Percentiles rank a stretch among this genome's conserved stretches.
Evolutionary conservation across 2,797 vertebrate species (phyloP).

Genomic region (Alouatta caraya): DNA sequence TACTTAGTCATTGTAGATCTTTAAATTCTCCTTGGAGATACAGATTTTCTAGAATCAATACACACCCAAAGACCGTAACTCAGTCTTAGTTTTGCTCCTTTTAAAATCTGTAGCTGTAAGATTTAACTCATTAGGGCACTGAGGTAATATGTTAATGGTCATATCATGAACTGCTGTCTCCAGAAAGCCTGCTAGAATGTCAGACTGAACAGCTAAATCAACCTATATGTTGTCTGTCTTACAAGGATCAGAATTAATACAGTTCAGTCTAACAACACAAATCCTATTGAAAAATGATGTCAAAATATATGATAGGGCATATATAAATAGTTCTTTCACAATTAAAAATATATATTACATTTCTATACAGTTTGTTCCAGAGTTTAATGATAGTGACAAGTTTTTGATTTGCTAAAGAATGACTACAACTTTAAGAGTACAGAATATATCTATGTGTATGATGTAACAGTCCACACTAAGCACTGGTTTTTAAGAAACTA

Average conservation of each 20-base stretch:
- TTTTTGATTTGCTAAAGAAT: slow-evolving; percentile 58
- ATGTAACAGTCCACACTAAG: background rate
- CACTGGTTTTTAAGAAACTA: background rate
- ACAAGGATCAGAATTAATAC: background rate
- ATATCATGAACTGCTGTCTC: background rate
- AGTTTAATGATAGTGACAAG: background rate
- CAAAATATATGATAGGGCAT: background rate
- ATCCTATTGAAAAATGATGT: background rate
- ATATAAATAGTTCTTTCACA: background rate
- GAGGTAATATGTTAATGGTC: background rate
- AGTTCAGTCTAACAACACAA: background rate
- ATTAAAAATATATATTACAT: slow-evolving; percentile 59
- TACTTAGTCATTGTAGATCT: slow-evolving; percentile 54
- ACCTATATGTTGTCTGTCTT: background rate
- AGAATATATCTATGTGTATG: background rate
- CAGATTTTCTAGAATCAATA: background rate
- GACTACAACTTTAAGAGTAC: background rate
- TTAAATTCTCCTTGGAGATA: background rate
- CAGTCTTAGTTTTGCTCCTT: background rate
- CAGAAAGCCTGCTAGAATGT: background rate
- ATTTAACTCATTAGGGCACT: background rate
- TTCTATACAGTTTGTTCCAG: slow-evolving; percentile 34
- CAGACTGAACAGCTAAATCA: background rate
- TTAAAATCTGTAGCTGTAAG: background rate
- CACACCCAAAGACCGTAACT: slow-evolving; percentile 40